Evolutionary conservation across 2,113 vertebrate species (phyloP), one percentile per base, ranked within the genome.

Genomic region (Vulpes ferrilata): DNA sequence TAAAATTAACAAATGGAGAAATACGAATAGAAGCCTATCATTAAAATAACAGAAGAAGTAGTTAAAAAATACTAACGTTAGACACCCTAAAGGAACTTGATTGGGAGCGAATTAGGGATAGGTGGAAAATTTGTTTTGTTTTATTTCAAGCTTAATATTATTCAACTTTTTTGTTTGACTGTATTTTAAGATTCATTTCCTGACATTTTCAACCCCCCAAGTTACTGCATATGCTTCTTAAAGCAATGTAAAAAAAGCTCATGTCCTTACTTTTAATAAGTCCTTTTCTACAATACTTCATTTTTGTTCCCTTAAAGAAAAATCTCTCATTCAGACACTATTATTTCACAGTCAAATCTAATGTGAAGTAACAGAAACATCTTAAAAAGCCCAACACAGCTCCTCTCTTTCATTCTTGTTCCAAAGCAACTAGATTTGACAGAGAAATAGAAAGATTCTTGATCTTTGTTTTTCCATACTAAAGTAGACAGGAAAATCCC

Each of bases 281-380:
- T 32, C 23, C 57, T 71, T 35, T 89, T n/a, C 90, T 89, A 67
- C 88, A 94, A 93, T 55, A 55, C 19, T 57, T 92, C 71, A 84
- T 69, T 74, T 84, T 43, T 79, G 67, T 65, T 89, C 65, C 27
- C 73, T 48, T 88, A 73, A 80, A 74, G 27, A 91, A 80, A 85
- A 85, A 64, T 73, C 2, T 87, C 17, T 88, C 64, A n/a, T 55
- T 92, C 60, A 82, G 4, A 62, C 35, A 78, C 30, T 59, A 84
- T 65, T 92, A 76, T 94, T 88, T 85, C 76, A 74, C 10, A 94
- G 32, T 22, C 51, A 76, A 91, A 65, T 95, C 11, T 67, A 92
- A 85, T 11, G 22, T 81, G 64, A 94, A 91, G 76, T 55, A 85
- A 32, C 15, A 86, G 96, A 91, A 89, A 57, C 32, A 76, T 57